Evolutionary conservation across 2,888 invertebrate species (phyloP), one percentile per base, ranked within the genome.

Genomic region (Oligia fasciuncula): DNA sequence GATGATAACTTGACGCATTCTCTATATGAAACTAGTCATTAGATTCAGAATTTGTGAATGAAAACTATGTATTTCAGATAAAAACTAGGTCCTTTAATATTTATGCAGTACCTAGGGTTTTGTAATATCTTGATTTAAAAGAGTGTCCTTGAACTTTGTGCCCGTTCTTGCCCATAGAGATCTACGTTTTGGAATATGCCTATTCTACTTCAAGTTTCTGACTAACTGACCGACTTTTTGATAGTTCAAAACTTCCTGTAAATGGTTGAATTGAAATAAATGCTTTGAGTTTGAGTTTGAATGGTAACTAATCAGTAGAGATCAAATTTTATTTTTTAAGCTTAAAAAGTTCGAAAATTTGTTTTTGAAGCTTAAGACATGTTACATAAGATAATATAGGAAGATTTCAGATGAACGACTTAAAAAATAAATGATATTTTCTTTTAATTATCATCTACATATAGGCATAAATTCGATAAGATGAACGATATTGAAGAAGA

Each of bases 1-100:
- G 62, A 77, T 81, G 4, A 29, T 29, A 57, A 43, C 17, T 40
- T 14, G 29, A 13, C 46, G 57, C 35, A 66, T 66, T 76, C 65
- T 54, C 17, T 3, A 17, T 3, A 9, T 17, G 17, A 4, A 65
- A 23, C 40, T 63, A 35, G 29, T 62, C 40, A 40, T 4, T 29
- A 9, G 35, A 65, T 40, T 40, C 65, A 65, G 40, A 23, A 65
- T 60, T 60, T n/a, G n/a, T 60, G 57, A 60, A 60, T 11, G n/a
- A 60, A n/a, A 60, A n/a, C n/a, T n/a, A n/a, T 13, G n/a, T n/a
- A 54, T 17, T 51, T 51, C 17, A 51, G 1, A 17, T 51, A 49
- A 51, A 49, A 54, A 54, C 8, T 54, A 54, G 54, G 54, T 19
- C 19, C 4, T 4, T 14, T 49, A 49, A 49, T 54, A 54, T 51